phyloP scores from a whole-genome alignment of 2,797 vertebrate genomes.

The Sciurus carolinensis region DNA sequence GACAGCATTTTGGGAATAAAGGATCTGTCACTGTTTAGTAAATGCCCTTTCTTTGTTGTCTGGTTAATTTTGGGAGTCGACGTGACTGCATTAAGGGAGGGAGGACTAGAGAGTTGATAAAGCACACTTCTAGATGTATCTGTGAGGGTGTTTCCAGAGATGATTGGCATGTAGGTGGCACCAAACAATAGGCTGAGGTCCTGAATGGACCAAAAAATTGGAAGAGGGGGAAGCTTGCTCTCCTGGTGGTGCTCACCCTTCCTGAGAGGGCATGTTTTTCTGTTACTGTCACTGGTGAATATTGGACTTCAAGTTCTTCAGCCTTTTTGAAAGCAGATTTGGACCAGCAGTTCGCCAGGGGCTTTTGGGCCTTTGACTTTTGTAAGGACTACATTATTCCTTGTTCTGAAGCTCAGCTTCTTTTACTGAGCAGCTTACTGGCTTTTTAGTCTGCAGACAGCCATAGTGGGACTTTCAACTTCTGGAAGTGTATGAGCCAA shows the following conservation, averaged over 20 bases:
- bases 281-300: no score
- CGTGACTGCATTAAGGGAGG: neutral
- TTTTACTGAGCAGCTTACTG: neutral
- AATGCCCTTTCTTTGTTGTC: neutral
- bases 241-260: neutral
- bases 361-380: neutral
- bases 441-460: neutral
- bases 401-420: neutral
- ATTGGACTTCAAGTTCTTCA: neutral
- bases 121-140: neutral
- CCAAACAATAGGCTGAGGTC: no score
- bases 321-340: neutral
- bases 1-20: slow-evolving; percentile 14
- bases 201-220: accelerated
- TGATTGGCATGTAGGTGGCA: neutral
- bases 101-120: neutral
- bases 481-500: neutral
- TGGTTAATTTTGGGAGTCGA: neutral
- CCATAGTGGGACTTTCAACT: neutral
- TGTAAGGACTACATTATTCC: no score
- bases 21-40: neutral
- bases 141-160: neutral
- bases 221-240: neutral
- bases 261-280: no score
- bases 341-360: no score